Base-by-base conservation (phyloP, 2,888 invertebrate species). In the Ophion ellenae region DNA sequence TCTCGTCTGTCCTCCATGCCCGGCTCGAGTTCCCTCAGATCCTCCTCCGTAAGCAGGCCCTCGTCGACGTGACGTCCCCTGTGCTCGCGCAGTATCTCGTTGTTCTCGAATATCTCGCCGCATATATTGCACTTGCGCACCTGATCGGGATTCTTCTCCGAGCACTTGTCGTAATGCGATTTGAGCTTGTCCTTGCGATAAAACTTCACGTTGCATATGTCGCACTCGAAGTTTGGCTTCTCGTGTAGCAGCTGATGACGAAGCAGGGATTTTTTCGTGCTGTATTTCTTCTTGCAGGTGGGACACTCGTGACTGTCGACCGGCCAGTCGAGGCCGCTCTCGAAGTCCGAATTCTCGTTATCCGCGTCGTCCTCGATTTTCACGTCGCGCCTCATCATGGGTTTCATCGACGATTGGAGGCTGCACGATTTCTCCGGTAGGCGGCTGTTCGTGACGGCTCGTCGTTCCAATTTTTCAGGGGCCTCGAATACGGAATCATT, bases 71-170 rank as follows among this genome's bases (percentile, higher is more conserved):
- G 94, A 57, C 92, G 94, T 0, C 91, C 88, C n/a, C 94, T 87
- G 57, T 94, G 94, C 63, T 93, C 92, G 1, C 90, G 90, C 10
- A 94, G 66, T 36, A 94, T 91, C 17, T 94, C 93, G 53, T 94
- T 94, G 61, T 93, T 94, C 40, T 94, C 94, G 67, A 94, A 94
- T 47, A 86, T 92, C 53, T 94, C 94, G 0, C 93, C 93, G 66
- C 94, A 94, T 5, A 94, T 94, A 64, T 94, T 94, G 84, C 94
- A 94, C 80, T 93, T 94, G 57, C 94, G 89, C 14, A 94, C 94
- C 81, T 94, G 94, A 84, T 94, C 93, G 0, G 94, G 94, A 89
- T 94, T 94, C 36, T 93, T 92, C 32, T 94, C 94, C 2, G 94
- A 93, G 66, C 94, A 94, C 75, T 94, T 94, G 74, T 94, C 94